Evolutionary conservation across 1,140 invertebrate genomes (phyloP), one percentile per base, ranked within the genome.

Genomic region (Andricus grossulariae): DNA sequence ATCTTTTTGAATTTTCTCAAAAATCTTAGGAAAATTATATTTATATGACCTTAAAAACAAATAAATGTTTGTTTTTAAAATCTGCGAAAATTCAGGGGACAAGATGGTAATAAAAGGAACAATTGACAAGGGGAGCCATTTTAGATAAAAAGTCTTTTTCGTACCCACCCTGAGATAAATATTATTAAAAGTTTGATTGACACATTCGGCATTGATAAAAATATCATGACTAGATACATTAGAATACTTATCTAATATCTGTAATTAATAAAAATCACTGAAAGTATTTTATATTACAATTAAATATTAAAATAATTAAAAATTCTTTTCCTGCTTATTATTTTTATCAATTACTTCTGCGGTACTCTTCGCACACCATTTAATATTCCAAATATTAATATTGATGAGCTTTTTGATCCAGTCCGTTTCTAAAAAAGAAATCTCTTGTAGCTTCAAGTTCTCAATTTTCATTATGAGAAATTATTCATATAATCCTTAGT

Each of bases 371-470:
- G 82, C 50, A 50, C 81, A 84, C 55, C 55, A 73, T 66, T 88
- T 88, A 50, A 89, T 84, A 72, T 84, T 81, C 81, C 83, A 84
- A 5, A 86, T 78, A 84, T 91, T 91, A 21, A 86, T 51, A 21
- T 86, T 77, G 2, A 83, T 13, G 52, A 89, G 80, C 21, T 80
- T 66, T 45, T 73, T 54, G 54, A 85, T 86, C 3, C 87, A 74
- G 50, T 79, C 45, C 25, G 79, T 81, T 80, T 84, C 90, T 91
- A 81, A 32, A 90, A 88, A 85, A 66, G 75, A 83, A 83, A 75
- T 16, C n/a, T 79, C 60, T 21, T 51, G 39, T 21, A 15, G 54
- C 71, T 60, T 45, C 19, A 72, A 60, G 70, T 55, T 70, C 11
- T 50, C 18, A 25, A 75, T 39, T 72, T 66, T 75, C 16, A 52